A percentile compares a stretch with the other conserved stretches of the same genome.
Conservation (phyloP, 2,113 vertebrate species). For the Pachypanchax playfairii region DNA sequence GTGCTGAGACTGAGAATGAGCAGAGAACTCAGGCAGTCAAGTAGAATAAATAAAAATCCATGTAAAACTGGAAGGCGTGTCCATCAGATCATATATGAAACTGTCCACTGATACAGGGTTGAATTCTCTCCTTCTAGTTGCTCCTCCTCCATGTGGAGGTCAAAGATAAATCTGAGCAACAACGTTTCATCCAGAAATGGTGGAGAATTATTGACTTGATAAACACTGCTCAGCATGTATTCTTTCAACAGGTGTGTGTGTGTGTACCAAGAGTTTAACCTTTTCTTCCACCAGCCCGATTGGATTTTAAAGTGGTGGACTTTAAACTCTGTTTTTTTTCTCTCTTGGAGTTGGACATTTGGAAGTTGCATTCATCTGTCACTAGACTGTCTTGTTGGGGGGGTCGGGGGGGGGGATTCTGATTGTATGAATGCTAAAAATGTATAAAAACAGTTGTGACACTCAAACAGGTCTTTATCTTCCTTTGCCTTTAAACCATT, state of each 20-base stretch:
- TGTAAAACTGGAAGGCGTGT: background rate
- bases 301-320: background rate
- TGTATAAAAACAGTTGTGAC: background rate
- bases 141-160: background rate
- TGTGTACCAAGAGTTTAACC: too few species aligned
- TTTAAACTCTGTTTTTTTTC: background rate
- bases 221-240: background rate
- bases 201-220: background rate
- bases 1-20: constrained; percentile 12
- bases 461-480: background rate
- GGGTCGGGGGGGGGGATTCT: background rate
- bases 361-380: too few species aligned
- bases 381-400: background rate
- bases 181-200: background rate
- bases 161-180: constrained; percentile 6
- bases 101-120: background rate
- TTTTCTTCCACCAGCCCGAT: background rate
- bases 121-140: background rate
- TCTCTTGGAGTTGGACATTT: background rate
- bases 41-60: background rate
- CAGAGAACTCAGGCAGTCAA: background rate
- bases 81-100: background rate
- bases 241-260: background rate
- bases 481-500: too few species aligned
- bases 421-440: background rate